Percentiles rank a stretch among this genome's conserved stretches.
These are phyloP conservation scores for Drosophila phalerata DNA, from an alignment of 2,888 invertebrate species.

Conservation along the genomic window DNA sequence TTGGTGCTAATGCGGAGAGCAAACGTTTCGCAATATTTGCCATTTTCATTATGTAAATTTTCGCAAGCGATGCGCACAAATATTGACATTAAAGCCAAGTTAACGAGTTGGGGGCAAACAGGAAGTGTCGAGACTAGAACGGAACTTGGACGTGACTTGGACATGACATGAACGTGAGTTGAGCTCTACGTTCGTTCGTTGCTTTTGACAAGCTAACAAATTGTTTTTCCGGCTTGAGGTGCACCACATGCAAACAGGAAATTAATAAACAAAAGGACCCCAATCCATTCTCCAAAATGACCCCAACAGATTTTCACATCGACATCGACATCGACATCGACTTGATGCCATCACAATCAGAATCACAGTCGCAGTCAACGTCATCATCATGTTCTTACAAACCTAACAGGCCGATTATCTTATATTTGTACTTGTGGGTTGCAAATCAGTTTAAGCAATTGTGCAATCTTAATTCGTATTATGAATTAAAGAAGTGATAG, in stretches of 20 bases:
- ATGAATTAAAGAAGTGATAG: too few relatives aligned
- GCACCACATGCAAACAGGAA: conserved; percentile 81
- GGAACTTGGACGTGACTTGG: conserved; percentile 56
- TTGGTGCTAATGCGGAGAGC: conserved; percentile 67
- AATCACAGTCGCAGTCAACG: conserved; percentile 1
- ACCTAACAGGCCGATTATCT: too few relatives aligned
- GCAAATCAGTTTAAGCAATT: too few relatives aligned
- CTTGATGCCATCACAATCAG: conserved; percentile 14
- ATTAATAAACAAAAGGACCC: conserved; percentile 74
- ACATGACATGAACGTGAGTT: conserved; percentile 43
- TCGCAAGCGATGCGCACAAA: conserved; percentile 40
- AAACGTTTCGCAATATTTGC: conserved; percentile 67
- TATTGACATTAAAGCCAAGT: conserved; percentile 65
- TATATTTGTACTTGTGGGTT: too few relatives aligned
- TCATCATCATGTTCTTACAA: conserved; percentile 3
- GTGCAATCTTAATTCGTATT: too few relatives aligned
- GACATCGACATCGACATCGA: conserved; percentile 26
- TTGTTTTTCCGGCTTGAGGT: conserved; percentile 79
- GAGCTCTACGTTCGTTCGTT: conserved; percentile 48
- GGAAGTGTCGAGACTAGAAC: conserved; percentile 35
- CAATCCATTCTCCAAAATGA: conserved; percentile 33
- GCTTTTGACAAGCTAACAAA: conserved; percentile 80
- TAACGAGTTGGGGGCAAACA: conserved; percentile 59
- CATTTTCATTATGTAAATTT: conserved; percentile 72
- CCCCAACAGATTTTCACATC: conserved; percentile 40